Percentiles rank a stretch among this genome's conserved stretches.
phyloP scores from a whole-genome alignment of 1,140 invertebrate species.

The Drosophila teissieri region DNA sequence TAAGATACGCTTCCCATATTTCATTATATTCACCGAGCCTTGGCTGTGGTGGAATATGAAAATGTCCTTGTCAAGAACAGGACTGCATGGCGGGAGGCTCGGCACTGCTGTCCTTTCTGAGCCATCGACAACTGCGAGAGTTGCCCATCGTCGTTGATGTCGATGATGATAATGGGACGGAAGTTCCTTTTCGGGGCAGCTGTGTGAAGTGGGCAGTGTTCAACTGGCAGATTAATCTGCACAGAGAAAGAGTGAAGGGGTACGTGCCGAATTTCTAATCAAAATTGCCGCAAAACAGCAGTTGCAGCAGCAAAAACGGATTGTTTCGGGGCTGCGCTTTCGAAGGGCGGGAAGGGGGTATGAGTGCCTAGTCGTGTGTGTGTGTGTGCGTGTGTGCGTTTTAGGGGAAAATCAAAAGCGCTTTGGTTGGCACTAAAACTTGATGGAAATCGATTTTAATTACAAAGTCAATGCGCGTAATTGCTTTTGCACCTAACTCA shows the following conservation, averaged over 20 bases:
- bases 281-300: constrained; percentile 73
- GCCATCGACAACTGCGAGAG: constrained; percentile 11
- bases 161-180: constrained; percentile 32
- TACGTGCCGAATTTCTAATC: constrained; percentile 75
- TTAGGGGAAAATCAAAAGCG: constrained; percentile 60
- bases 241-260: constrained; percentile 23
- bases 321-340: constrained; percentile 49
- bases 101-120: constrained; percentile 18
- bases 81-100: constrained; percentile 17
- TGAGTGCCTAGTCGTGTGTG: constrained; percentile 15
- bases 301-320: constrained; percentile 65
- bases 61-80: constrained; percentile 31
- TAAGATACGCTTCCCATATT: background rate
- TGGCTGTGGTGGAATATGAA: constrained; percentile 20
- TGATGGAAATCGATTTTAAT: constrained; percentile 82
- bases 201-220: constrained; percentile 24
- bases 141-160: constrained; percentile 8
- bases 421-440: constrained; percentile 68
- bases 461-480: constrained; percentile 81
- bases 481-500: constrained; percentile 79
- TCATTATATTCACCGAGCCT: background rate
- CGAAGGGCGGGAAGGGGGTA: constrained; percentile 4
- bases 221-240: constrained; percentile 57
- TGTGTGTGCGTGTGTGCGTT: constrained; percentile 10
- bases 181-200: constrained; percentile 1